Evolutionary conservation across 2,888 invertebrate species (phyloP).

Genomic region (Oithona nana): DNA sequence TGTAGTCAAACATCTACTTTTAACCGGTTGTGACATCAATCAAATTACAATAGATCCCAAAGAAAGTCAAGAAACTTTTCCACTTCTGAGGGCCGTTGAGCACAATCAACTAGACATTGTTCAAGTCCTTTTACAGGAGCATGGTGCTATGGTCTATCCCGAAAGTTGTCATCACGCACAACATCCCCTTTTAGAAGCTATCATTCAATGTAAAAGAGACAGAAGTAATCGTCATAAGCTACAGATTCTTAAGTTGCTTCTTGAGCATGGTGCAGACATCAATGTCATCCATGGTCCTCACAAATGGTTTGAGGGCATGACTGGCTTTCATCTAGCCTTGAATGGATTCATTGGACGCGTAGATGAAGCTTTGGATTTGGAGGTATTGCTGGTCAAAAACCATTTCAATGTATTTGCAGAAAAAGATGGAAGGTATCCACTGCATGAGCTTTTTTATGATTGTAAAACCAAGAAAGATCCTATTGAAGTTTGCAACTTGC

Average conservation of each 20-base stretch:
- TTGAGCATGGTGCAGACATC: background rate
- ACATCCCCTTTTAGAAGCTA: background rate
- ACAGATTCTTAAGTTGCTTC: background rate
- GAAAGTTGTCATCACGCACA: background rate
- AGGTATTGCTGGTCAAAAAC: conserved; percentile 29
- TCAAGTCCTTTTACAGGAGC: background rate
- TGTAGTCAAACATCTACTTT: background rate
- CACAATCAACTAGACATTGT: background rate
- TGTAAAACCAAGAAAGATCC: conserved; percentile 26
- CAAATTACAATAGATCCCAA: too few species aligned
- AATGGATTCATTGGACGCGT: conserved; percentile 28
- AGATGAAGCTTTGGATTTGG: conserved; percentile 30
- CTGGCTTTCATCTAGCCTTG: conserved; percentile 32
- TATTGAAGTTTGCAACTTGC: conserved; percentile 29
- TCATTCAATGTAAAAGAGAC: too few species aligned
- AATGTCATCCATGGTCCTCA: background rate
- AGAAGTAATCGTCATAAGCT: too few species aligned
- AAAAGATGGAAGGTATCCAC: conserved; percentile 27
- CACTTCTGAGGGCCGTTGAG: too few species aligned
- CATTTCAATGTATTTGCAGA: conserved; percentile 28
- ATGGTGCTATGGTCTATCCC: too few species aligned
- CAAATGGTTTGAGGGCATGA: conserved; percentile 19
- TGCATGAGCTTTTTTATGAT: conserved; percentile 32
- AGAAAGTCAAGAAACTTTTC: too few species aligned
- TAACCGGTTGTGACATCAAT: background rate